Evolutionary conservation across 1,140 invertebrate genomes (phyloP).

Genomic region (Drosophila biarmipes): DNA sequence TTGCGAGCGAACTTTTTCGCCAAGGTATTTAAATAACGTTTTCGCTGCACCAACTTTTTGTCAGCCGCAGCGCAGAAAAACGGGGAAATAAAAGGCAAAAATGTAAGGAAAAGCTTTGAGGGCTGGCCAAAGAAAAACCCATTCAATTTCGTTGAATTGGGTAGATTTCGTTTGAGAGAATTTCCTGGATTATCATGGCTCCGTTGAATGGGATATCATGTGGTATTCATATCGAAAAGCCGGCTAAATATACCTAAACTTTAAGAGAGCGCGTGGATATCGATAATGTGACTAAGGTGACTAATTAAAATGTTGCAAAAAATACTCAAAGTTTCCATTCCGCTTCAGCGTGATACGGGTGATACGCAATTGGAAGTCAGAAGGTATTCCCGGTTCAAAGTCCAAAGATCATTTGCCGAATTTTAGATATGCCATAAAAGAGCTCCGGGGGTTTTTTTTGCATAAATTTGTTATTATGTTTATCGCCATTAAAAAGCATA

Average conservation of each 20-base stretch:
- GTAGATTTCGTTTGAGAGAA: conserved; percentile 20
- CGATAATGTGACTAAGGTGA: conserved; percentile 36
- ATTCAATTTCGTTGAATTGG: conserved; percentile 65
- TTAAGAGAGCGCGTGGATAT: conserved; percentile 17
- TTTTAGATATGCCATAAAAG: not conserved
- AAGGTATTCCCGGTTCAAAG: conserved; percentile 18
- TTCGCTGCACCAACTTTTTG: conserved; percentile 69
- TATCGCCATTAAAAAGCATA: not conserved
- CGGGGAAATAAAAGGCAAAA: conserved; percentile 24
- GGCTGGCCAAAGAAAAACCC: conserved; percentile 46
- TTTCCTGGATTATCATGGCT: conserved; percentile 12
- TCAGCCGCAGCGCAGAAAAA: conserved; percentile 51
- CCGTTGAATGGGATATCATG: conserved; percentile 29
- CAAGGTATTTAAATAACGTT: conserved; percentile 78
- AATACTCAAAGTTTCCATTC: conserved; percentile 30
- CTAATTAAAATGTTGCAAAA: conserved; percentile 39
- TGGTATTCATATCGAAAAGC: conserved; percentile 21
- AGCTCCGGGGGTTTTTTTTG: not conserved
- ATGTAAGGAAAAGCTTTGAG: conserved; percentile 15
- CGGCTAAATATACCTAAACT: conserved; percentile 11
- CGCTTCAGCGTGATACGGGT: not conserved
- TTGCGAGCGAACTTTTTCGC: conserved; percentile 72
- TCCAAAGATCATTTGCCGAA: conserved; percentile 7
- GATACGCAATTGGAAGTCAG: conserved; percentile 4
- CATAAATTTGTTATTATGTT: not conserved